Base-by-base conservation (phyloP, 2,888 invertebrate genomes). In the Himalopsyche anomala region DNA sequence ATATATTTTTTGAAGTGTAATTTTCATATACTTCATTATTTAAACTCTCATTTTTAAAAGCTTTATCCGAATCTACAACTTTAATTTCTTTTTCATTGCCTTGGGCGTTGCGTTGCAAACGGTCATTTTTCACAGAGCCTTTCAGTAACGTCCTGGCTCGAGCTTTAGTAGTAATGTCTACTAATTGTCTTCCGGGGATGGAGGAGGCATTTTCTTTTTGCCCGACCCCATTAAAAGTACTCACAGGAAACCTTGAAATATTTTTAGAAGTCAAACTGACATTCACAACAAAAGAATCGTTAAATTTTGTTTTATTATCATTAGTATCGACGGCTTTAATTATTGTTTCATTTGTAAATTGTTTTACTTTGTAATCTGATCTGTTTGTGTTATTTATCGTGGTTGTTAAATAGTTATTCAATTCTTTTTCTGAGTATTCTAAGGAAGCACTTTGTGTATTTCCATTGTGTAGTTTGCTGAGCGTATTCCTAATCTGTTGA, bases 171-270 rank as follows among this genome's bases (percentile, higher is more conserved):
- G 86, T 86, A 88, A 88, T 86, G 85, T 87, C 88, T 86, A 82
- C 86, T 88, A 88, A 88, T 88, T 88, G 88, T 88, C 86, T 88
- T 82, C 82, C 88, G 84, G 86, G 42, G 51, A 62, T 19, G 36
- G n/a, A 19, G 8, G 51, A 51, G 51, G 54, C n/a, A n/a, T 38
- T 82, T 82, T 82, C 82, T 45, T 54, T 82, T 82, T 82, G 82
- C n/a, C 11, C 45, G 19, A n/a, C 54, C 54, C 54, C 82, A 54
- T 82, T 62, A 62, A 28, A 62, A 62, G 62, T 2, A 8, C 62
- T 62, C 11, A 62, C n/a, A 11, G 8, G 11, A 28, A 62, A 11
- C 62, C 62, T 62, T 62, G 62, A 62, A 62, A 28, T 28, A 62
- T 28, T 62, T 62, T n/a, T 6, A 19, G 62, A 51, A 51, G 5